phyloP scores from a whole-genome alignment of 2,113 vertebrate genomes.

The Istiophorus platypterus region DNA sequence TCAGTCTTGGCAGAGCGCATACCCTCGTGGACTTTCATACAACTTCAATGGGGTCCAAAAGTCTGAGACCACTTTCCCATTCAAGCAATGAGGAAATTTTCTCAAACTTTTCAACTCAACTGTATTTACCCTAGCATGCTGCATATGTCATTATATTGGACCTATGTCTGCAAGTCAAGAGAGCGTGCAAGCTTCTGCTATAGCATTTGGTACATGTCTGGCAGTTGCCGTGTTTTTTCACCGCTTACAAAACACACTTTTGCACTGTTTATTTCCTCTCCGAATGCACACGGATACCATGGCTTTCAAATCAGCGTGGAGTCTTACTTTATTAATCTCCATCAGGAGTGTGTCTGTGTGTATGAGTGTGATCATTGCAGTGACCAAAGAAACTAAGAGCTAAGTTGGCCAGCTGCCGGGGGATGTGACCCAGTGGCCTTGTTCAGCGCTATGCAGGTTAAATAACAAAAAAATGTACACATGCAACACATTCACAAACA shows the following conservation, averaged over 20 bases:
- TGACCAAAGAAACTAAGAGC: conserved; percentile 44
- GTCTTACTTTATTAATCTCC: conserved; percentile 64
- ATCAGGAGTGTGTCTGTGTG: conserved; percentile 36
- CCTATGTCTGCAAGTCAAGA: background rate
- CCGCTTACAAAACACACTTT: conserved; percentile 11
- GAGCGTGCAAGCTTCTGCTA: background rate
- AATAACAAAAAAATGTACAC: conserved; percentile 21
- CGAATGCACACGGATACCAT: conserved; percentile 44
- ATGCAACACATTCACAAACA: background rate
- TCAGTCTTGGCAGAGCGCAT: conserved; percentile 34
- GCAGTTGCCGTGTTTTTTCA: background rate
- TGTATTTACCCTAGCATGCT: background rate
- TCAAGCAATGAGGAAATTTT: no score
- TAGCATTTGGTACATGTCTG: background rate
- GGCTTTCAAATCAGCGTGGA: conserved; percentile 53
- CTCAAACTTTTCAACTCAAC: no score
- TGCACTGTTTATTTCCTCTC: conserved; percentile 48
- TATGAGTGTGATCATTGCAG: background rate
- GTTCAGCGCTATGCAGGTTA: conserved; percentile 15
- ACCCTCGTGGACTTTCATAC: conserved; percentile 20
- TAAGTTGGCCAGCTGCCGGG: conserved; percentile 54
- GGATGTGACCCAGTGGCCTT: conserved; percentile 31
- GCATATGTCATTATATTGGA: conserved; percentile 22
- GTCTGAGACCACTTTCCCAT: no score
- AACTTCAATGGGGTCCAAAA: background rate